phyloP scores from a whole-genome alignment of 2,113 vertebrate genomes.

The Balaeniceps rex region DNA sequence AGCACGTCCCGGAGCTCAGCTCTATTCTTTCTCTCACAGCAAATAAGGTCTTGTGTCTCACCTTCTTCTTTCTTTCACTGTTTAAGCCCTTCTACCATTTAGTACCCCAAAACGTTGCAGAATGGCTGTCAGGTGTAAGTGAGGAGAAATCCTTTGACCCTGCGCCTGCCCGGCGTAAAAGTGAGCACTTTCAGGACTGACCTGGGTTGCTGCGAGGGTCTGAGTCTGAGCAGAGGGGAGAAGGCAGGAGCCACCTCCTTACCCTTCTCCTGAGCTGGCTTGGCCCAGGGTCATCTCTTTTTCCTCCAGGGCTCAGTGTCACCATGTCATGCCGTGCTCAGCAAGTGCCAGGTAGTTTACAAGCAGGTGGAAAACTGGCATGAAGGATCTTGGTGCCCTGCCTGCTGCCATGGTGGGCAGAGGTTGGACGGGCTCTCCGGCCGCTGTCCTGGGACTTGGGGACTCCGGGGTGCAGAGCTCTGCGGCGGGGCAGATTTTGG shows the following conservation, averaged over 20 bases:
- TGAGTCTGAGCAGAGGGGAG: not conserved
- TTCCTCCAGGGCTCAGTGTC: not conserved
- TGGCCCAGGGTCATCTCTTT: not conserved
- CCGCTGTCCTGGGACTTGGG: not conserved
- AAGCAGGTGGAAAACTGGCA: not conserved
- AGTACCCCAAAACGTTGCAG: not conserved
- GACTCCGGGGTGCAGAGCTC: fast-evolving
- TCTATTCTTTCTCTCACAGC: not conserved
- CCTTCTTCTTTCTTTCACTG: not conserved
- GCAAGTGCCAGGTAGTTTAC: not conserved
- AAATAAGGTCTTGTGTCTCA: not conserved
- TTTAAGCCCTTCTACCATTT: not conserved
- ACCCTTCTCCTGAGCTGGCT: not conserved
- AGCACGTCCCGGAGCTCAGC: not conserved
- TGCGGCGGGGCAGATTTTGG: not conserved
- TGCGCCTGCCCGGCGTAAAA: not conserved
- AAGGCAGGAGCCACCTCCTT: not conserved
- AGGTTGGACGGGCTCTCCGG: not conserved
- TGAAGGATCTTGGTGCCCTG: not conserved
- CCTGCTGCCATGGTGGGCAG: not conserved
- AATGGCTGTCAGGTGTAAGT: not conserved
- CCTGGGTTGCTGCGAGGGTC: not conserved
- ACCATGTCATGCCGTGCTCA: not conserved
- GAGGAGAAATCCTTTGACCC: not conserved
- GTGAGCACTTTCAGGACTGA: not conserved